These are phyloP conservation scores for Glyphotaelius pellucidus DNA, from an alignment of 2,888 invertebrate species.

Conservation along the genomic window DNA sequence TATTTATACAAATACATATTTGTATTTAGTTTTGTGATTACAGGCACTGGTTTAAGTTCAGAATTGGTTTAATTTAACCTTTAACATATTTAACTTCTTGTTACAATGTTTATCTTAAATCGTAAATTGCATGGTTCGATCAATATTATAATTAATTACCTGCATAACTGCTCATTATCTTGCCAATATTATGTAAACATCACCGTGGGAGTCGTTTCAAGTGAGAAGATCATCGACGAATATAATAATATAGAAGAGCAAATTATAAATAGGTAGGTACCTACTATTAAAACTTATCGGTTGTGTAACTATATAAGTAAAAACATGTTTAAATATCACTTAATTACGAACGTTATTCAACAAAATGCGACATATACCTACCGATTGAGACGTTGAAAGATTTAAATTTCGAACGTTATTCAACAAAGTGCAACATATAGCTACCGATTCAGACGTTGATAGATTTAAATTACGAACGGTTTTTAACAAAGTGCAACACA, in stretches of 20 bases:
- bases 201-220: not conserved
- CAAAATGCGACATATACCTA: not conserved
- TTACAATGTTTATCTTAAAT: not conserved
- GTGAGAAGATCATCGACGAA: not conserved
- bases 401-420: too few species aligned
- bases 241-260: not conserved
- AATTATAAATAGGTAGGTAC: not conserved
- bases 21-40: not conserved
- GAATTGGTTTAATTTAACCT: not conserved
- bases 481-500: too few species aligned
- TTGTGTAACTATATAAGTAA: not conserved
- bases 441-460: too few species aligned
- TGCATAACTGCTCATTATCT: not conserved
- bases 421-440: too few species aligned
- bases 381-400: too few species aligned
- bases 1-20: not conserved
- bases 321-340: not conserved
- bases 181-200: not conserved
- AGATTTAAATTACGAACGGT: too few species aligned
- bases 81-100: not conserved
- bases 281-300: not conserved
- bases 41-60: not conserved
- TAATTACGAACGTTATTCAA: not conserved
- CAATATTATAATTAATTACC: not conserved
- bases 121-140: not conserved